Evolutionary conservation across 1,140 invertebrate species (phyloP).

Genomic region (Drosophila baimaii): DNA sequence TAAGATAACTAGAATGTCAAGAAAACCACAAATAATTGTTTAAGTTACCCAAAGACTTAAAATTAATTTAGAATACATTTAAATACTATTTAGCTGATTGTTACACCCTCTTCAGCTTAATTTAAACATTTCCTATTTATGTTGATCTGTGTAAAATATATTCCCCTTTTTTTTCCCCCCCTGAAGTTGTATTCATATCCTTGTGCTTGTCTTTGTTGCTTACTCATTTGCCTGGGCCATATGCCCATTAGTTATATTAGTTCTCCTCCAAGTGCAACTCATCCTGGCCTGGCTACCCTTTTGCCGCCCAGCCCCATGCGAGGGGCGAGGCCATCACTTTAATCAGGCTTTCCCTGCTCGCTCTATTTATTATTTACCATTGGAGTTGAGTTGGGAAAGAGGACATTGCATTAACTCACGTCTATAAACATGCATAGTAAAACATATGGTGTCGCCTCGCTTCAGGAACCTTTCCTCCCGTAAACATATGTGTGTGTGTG

Average conservation of each 20-base stretch:
- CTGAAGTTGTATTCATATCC: slow-evolving; percentile 6
- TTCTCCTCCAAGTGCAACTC: slow-evolving; percentile 49
- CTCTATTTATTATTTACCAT: slow-evolving; percentile 50
- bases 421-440: slow-evolving; percentile 60
- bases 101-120: background rate
- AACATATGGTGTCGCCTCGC: slow-evolving; percentile 41
- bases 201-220: slow-evolving; percentile 29
- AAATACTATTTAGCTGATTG: background rate
- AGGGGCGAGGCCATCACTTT: slow-evolving; percentile 44
- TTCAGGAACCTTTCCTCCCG: too few species aligned
- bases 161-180: background rate
- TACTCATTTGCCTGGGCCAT: slow-evolving; percentile 55
- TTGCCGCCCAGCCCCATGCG: background rate
- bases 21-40: too few species aligned
- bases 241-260: slow-evolving; percentile 65
- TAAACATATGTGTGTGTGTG: slow-evolving; percentile 15
- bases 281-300: slow-evolving; percentile 35
- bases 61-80: too few species aligned
- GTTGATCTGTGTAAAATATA: slow-evolving; percentile 8
- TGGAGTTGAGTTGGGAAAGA: background rate
- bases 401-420: slow-evolving; percentile 71
- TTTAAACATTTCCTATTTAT: background rate
- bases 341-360: slow-evolving; percentile 31
- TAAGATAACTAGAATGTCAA: too few species aligned
- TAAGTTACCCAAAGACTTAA: too few species aligned